These are phyloP conservation scores for Diarsia dahlii DNA, from an alignment of 2,888 invertebrate species.

Conservation along the genomic window DNA sequence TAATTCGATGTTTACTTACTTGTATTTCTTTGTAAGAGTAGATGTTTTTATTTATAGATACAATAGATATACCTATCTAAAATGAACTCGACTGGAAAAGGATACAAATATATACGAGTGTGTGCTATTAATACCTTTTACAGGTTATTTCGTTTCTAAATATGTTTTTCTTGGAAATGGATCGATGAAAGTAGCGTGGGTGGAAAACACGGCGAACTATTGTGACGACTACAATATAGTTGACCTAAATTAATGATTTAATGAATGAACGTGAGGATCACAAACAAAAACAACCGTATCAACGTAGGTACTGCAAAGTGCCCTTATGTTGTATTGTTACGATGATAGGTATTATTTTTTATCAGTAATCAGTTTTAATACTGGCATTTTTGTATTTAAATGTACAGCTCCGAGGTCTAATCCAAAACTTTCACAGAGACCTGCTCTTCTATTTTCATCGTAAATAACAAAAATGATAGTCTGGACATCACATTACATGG, in stretches of 20 bases:
- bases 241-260: slow-evolving; percentile 45
- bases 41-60: neutral
- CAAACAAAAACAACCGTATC: slow-evolving; percentile 44
- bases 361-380: neutral
- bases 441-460: neutral
- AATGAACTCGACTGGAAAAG: slow-evolving; percentile 15
- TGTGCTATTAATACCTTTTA: slow-evolving; percentile 19
- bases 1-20: slow-evolving; percentile 36
- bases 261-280: slow-evolving; percentile 11
- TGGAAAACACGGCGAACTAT: slow-evolving; percentile 6
- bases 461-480: neutral
- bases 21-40: slow-evolving; percentile 8
- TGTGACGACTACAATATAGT: neutral
- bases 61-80: no score
- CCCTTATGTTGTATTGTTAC: neutral
- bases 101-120: neutral
- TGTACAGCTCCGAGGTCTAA: neutral
- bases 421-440: neutral
- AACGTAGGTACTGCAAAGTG: neutral
- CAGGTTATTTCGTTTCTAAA: slow-evolving; percentile 23
- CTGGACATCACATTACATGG: slow-evolving; percentile 18
- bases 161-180: slow-evolving; percentile 48
- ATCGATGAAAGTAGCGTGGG: slow-evolving; percentile 46
- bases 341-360: neutral
- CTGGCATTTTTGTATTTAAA: neutral